These are phyloP conservation scores for Poecilobothrus nobilitatus DNA, from an alignment of 2,888 invertebrate genomes.

Conservation along the genomic window DNA sequence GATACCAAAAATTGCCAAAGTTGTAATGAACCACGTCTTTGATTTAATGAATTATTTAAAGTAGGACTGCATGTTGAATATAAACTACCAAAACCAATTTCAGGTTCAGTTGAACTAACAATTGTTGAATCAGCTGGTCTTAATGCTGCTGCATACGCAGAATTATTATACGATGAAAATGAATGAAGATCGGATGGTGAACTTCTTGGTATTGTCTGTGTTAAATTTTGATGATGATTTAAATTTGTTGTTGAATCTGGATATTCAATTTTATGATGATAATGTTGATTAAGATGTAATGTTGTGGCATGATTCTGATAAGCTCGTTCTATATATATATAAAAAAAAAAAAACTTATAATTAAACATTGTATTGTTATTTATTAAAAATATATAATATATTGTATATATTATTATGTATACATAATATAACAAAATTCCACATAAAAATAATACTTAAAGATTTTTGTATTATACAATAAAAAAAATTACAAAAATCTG, in stretches of 20 bases:
- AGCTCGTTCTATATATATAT: conserved; percentile 25
- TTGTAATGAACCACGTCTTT: conserved; percentile 77
- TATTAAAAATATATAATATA: too few relatives aligned
- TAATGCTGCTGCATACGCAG: conserved; percentile 38
- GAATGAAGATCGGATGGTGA: conserved; percentile 13
- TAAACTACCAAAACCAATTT: conserved; percentile 38
- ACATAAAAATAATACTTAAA: too few relatives aligned
- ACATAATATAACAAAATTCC: too few relatives aligned
- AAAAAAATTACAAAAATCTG: too few relatives aligned
- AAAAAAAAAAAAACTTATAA: neutral
- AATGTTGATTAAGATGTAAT: conserved; percentile 28
- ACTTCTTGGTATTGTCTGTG: conserved; percentile 5
- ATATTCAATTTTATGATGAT: conserved; percentile 37
- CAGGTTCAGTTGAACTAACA: conserved; percentile 38
- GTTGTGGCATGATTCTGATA: conserved; percentile 35
- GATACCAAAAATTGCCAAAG: conserved; percentile 93
- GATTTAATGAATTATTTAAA: conserved; percentile 41
- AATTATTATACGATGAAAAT: conserved; percentile 21
- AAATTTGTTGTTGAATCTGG: conserved; percentile 42
- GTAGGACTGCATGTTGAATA: conserved; percentile 34
- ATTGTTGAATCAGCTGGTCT: conserved; percentile 37
- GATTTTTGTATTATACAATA: too few relatives aligned
- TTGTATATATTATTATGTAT: too few relatives aligned
- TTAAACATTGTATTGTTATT: too few relatives aligned
- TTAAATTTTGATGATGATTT: conserved; percentile 15